phyloP scores from a whole-genome alignment of 23 tunicate genomes.

The Phallusia fumigata region DNA sequence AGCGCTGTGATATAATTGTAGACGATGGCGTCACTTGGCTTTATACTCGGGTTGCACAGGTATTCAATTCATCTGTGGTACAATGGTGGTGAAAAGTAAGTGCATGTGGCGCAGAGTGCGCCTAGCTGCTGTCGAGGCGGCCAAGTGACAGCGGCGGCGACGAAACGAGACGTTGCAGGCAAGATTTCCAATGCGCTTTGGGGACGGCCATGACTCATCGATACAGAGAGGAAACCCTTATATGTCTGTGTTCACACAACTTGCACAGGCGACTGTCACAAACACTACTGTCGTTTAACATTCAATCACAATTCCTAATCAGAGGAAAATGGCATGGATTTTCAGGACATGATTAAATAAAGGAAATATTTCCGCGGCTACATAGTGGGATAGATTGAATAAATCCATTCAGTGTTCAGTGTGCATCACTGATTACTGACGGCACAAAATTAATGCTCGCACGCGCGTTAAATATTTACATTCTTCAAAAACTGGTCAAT shows the following conservation, averaged over 20 bases:
- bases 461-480: slow-evolving; percentile 7
- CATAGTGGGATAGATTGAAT: neutral
- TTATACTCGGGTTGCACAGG: slow-evolving; percentile 2
- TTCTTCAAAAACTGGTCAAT: slow-evolving; percentile 1
- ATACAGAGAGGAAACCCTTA: neutral
- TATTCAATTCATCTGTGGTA: neutral
- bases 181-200: neutral
- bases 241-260: neutral
- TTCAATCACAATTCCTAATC: no score
- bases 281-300: neutral
- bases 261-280: neutral
- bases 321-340: neutral
- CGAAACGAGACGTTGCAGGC: slow-evolving; percentile 5
- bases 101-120: no score
- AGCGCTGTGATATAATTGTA: neutral
- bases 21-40: neutral
- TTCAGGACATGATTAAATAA: neutral
- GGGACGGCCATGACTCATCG: neutral
- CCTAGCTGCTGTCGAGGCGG: neutral
- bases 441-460: slow-evolving; percentile 1
- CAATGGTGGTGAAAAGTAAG: neutral
- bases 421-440: slow-evolving; percentile 1
- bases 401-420: neutral
- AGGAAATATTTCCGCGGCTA: neutral
- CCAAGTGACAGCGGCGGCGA: neutral